Conservation (phyloP, 2,113 vertebrate genomes). For the Tetrax tetrax region DNA sequence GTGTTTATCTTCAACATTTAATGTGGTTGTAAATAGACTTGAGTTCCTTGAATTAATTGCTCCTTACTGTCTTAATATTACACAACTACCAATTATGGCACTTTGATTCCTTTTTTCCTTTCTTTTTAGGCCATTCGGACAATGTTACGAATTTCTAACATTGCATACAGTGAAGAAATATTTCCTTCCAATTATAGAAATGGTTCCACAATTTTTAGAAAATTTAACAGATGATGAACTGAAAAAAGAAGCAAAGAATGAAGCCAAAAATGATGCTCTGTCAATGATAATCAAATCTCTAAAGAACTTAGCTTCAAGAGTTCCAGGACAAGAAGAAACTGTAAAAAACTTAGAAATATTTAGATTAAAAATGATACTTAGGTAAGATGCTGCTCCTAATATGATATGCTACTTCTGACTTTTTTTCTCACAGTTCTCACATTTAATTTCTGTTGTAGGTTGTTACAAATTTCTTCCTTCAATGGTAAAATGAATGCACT, state of each 20-base stretch:
- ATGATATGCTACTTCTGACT: neutral
- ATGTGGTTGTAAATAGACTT: neutral
- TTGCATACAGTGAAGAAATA: slow-evolving; percentile 99
- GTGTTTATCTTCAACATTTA: neutral
- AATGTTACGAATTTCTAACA: slow-evolving; percentile 98
- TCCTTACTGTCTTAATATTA: neutral
- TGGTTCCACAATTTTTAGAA: slow-evolving; percentile 99
- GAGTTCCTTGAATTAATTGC: neutral
- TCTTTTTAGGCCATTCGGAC: slow-evolving; percentile 93
- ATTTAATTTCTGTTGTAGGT: slow-evolving; percentile 78
- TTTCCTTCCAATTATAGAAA: slow-evolving; percentile 99
- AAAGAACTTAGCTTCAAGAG: slow-evolving; percentile 97
- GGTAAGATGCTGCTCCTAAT: slow-evolving; percentile 79
- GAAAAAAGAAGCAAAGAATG: slow-evolving; percentile 99
- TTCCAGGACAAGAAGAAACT: slow-evolving; percentile 98
- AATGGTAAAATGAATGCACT: slow-evolving; percentile 99
- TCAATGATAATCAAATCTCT: slow-evolving; percentile 99
- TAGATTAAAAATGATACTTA: slow-evolving; percentile 99
- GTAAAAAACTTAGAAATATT: slow-evolving; percentile 99
- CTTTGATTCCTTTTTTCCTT: neutral
- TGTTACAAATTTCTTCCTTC: slow-evolving; percentile 99
- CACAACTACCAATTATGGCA: neutral
- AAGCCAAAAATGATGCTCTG: slow-evolving; percentile 99
- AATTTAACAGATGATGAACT: slow-evolving; percentile 99
- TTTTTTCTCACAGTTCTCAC: slow-evolving; percentile 5